Evolutionary conservation across 2,797 vertebrate genomes (phyloP).

Genomic region (Coilia nasus): DNA sequence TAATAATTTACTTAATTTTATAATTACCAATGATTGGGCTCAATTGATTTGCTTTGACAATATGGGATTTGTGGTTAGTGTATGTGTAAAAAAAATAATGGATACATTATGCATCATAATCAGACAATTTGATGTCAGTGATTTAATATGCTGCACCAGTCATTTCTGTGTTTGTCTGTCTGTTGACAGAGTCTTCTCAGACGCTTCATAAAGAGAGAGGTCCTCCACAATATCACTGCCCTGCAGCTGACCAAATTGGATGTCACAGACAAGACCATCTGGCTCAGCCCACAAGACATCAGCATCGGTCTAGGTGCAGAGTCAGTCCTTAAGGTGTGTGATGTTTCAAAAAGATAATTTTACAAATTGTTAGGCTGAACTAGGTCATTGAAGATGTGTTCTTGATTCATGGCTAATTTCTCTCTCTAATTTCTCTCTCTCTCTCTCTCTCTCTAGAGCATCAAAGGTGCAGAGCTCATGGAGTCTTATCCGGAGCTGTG

Average conservation of each 20-base stretch:
- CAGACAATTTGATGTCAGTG: not conserved
- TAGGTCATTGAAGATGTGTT: conserved; percentile 30
- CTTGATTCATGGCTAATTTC: conserved; percentile 22
- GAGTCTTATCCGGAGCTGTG: too few relatives aligned
- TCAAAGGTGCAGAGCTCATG: conserved; percentile 34
- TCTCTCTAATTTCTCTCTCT: too few relatives aligned
- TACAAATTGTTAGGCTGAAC: conserved; percentile 34
- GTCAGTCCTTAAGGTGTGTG: conserved; percentile 46
- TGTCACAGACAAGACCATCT: conserved; percentile 27
- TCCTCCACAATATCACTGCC: conserved; percentile 30
- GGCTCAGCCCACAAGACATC: conserved; percentile 28
- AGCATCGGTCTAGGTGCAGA: conserved; percentile 41
- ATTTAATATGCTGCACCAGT: not conserved
- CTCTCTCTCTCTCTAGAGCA: conserved; percentile 40
- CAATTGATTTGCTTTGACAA: not conserved
- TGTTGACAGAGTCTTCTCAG: not conserved
- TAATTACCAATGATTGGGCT: not conserved
- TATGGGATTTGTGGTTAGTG: conserved; percentile 20
- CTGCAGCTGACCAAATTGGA: conserved; percentile 33
- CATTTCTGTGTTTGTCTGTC: not conserved
- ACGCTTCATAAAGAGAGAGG: not conserved
- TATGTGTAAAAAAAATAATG: conserved; percentile 20
- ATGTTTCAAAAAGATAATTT: conserved; percentile 39
- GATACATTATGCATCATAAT: not conserved
- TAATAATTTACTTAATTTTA: not conserved